Evolutionary conservation across 2,888 invertebrate species (phyloP).

Genomic region (Ptychoptera contaminata): DNA sequence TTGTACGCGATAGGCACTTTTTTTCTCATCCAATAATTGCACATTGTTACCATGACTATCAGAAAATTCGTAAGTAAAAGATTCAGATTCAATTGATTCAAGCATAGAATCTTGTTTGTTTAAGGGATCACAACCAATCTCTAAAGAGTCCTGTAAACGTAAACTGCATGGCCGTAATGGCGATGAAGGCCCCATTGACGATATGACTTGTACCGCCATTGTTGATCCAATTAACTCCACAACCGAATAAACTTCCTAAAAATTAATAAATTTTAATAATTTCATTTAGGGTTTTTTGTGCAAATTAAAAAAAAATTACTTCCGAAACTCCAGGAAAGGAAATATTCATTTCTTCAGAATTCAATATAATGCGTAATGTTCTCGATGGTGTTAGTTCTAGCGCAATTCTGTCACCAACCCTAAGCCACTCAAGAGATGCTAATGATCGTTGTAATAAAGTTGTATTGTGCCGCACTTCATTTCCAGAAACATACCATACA

Average conservation of each 20-base stretch:
- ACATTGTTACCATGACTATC: slow-evolving; percentile 75
- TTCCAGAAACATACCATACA: slow-evolving; percentile 32
- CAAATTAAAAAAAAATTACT: slow-evolving; percentile 29
- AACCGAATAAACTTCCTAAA: slow-evolving; percentile 62
- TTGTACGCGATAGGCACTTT: slow-evolving; percentile 53
- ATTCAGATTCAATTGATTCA: slow-evolving; percentile 30
- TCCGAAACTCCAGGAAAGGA: slow-evolving; percentile 64
- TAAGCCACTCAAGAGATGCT: slow-evolving; percentile 61
- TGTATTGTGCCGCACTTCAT: slow-evolving; percentile 53
- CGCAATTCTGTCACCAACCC: slow-evolving; percentile 62
- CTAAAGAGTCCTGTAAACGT: slow-evolving; percentile 42
- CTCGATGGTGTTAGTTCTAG: slow-evolving; percentile 55
- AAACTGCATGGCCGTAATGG: slow-evolving; percentile 32
- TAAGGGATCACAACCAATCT: slow-evolving; percentile 40
- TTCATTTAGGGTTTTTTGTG: slow-evolving; percentile 4
- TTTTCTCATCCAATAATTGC: slow-evolving; percentile 44
- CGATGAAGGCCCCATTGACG: slow-evolving; percentile 38
- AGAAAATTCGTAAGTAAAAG: slow-evolving; percentile 52
- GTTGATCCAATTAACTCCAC: slow-evolving; percentile 70
- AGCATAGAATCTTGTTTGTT: slow-evolving; percentile 32
- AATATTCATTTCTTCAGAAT: slow-evolving; percentile 65
- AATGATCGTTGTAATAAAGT: slow-evolving; percentile 46
- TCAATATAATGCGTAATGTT: slow-evolving; percentile 56
- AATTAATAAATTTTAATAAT: slow-evolving; percentile 16
- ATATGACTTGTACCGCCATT: slow-evolving; percentile 58